Conservation (phyloP, 2,888 invertebrate species). For the Catocala nupta region DNA sequence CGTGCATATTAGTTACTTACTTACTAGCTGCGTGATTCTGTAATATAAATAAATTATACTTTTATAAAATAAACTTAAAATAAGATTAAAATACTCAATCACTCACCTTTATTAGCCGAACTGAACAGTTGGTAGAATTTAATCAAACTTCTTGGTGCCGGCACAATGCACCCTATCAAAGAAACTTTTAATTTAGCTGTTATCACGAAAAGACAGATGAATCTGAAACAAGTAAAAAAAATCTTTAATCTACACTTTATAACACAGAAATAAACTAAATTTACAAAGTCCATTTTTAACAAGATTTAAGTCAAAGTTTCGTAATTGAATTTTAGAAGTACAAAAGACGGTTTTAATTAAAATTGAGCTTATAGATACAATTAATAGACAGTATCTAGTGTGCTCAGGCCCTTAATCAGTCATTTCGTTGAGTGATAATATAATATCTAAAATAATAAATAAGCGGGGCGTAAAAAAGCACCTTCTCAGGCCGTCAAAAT, state of each 20-base stretch:
- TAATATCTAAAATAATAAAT: no score
- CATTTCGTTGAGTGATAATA: slow-evolving; percentile 10
- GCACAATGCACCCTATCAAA: slow-evolving; percentile 48
- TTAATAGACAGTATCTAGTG: slow-evolving; percentile 16
- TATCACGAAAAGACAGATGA: slow-evolving; percentile 45
- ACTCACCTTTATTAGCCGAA: slow-evolving; percentile 46
- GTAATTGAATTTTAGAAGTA: slow-evolving; percentile 36
- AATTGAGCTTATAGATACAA: slow-evolving; percentile 14
- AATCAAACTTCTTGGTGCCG: slow-evolving; percentile 45
- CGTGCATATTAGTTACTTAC: no score
- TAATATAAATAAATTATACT: neutral
- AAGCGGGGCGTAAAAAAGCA: no score
- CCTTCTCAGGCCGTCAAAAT: no score
- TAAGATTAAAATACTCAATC: slow-evolving; percentile 21
- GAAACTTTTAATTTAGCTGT: slow-evolving; percentile 51
- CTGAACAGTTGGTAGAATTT: slow-evolving; percentile 43
- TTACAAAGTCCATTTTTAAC: slow-evolving; percentile 34
- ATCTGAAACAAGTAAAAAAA: slow-evolving; percentile 56
- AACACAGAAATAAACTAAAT: slow-evolving; percentile 29
- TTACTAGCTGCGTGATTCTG: no score
- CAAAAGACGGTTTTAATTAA: slow-evolving; percentile 26
- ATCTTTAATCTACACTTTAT: slow-evolving; percentile 36
- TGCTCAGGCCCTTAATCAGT: slow-evolving; percentile 17
- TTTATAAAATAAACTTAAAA: neutral
- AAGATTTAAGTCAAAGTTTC: slow-evolving; percentile 31